Evolutionary conservation across 2,113 vertebrate species (phyloP), one percentile per base, ranked within the genome.

Genomic region (Cinclus cinclus): DNA sequence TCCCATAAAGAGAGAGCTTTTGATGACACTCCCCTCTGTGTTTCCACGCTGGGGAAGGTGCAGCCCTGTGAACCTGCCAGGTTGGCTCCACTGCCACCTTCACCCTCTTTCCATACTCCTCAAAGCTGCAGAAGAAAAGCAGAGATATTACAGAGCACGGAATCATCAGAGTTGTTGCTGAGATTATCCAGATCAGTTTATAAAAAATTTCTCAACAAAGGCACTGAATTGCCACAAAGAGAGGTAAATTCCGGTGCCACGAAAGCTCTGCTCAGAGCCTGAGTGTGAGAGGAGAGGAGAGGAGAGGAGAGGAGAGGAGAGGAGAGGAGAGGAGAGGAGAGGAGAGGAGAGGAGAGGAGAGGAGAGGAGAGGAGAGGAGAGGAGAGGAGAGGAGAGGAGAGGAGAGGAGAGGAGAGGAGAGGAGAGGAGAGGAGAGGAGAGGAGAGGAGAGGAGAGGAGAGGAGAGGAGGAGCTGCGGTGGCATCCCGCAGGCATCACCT

Each of bases 81-180:
- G 15, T 6, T 1, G 0, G 4, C 49, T 91, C 41, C 11, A 24
- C 14, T 79, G 58, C 25, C 44, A 58, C n/a, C 37, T 89, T 75
- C 62, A 55, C 49, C 23, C 21, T 89, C 31, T 89, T 78, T 55
- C 22, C 16, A 2, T n/a, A 52, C 49, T 74, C 52, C 50, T 41
- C 0, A 0, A 0, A 4, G 35, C 11, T 81, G 31, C 55, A 75
- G 56, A n/a, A 84, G 73, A 37, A 90, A 88, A 84, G 24, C 37
- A 68, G 74, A 42, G 27, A 8, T 4, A 6, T 20, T 11, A 6
- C 17, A 83, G 27, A 63, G 5, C 2, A 1, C 7, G 8, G 63
- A 42, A 24, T 25, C 1, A 0, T n/a, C 1, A 0, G 53, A 33
- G 10, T 33, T 4, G 0, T n/a, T 0, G 0, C 60, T 82, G 52